Evolutionary conservation across 1,140 invertebrate genomes (phyloP), one percentile per base, ranked within the genome.

Genomic region (Tetramorium alpestre): DNA sequence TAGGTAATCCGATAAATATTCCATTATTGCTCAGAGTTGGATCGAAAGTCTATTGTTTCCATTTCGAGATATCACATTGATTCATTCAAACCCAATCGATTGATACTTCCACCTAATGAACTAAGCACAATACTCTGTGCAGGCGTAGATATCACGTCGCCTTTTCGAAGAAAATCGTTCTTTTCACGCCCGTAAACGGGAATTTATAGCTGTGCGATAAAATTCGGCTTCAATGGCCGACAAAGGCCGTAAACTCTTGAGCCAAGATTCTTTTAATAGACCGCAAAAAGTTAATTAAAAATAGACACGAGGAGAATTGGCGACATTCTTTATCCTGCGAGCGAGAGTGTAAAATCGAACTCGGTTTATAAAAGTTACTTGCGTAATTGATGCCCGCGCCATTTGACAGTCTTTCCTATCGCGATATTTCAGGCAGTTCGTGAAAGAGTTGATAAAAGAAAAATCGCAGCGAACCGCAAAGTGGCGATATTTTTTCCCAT

Each of bases 231-330:
- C 44, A 73, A 38, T 47, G 16, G 41, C 8, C 44, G 49, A 72
- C 38, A 60, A 60, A 54, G 25, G 25, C 25, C 41, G 76, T 58
- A 81, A 73, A 60, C 60, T 33, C 28, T n/a, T 33, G 22, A 3
- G 69, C 38, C 47, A 33, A 54, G 75, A 44, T 10, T 73, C 69
- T 87, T 87, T 89, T 84, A 87, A 89, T 89, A 73, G 78, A 78
- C 84, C 60, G 25, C 73, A 49, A 89, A 87, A 73, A 78, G 89
- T 90, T 90, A 90, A 90, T 90, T 89, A 89, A 89, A 90, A 90
- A 85, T 89, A 54, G 54, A 44, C 25, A 10, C 16, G 44, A 73
- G 60, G 28, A 33, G 60, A 18, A 85, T 51, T 54, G 11, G 47
- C 28, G 38, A 87, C 84, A 84, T 82, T 56, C 56, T 84, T 87